These are phyloP conservation scores for Drosophila fulvimacula DNA, from an alignment of 2,888 invertebrate genomes.

Conservation along the genomic window DNA sequence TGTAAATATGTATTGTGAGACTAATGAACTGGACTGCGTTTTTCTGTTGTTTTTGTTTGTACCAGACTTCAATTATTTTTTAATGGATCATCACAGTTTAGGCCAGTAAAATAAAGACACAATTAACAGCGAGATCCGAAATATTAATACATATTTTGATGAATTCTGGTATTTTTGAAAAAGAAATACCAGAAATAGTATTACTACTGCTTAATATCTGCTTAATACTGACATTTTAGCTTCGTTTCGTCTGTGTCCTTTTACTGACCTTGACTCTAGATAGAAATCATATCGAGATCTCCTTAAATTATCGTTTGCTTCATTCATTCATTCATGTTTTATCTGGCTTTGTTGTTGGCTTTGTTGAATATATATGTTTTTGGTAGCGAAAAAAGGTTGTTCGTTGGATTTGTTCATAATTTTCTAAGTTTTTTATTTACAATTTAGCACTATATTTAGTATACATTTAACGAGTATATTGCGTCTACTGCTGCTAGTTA, in stretches of 20 bases:
- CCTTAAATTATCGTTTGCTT: not conserved
- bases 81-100: conserved; percentile 5
- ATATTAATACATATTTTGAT: not conserved
- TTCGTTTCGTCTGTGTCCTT: not conserved
- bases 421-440: conserved; percentile 58
- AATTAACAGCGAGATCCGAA: not conserved
- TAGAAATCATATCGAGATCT: conserved; percentile 14
- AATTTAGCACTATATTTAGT: conserved; percentile 56
- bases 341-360: conserved; percentile 38
- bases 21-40: conserved; percentile 24
- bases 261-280: conserved; percentile 30
- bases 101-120: conserved; percentile 30
- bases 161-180: not conserved
- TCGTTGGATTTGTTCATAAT: conserved; percentile 72
- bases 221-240: not conserved
- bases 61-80: conserved; percentile 15
- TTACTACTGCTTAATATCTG: not conserved
- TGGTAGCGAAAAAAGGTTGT: conserved; percentile 78
- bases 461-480: conserved; percentile 54
- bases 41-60: conserved; percentile 3
- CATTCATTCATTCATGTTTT: conserved; percentile 42
- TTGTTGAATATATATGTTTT: conserved; percentile 27
- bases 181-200: not conserved
- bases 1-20: conserved; percentile 26
- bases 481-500: conserved; percentile 54